Conservation (phyloP, 2,113 vertebrate species). For the Lampris incognitus region DNA sequence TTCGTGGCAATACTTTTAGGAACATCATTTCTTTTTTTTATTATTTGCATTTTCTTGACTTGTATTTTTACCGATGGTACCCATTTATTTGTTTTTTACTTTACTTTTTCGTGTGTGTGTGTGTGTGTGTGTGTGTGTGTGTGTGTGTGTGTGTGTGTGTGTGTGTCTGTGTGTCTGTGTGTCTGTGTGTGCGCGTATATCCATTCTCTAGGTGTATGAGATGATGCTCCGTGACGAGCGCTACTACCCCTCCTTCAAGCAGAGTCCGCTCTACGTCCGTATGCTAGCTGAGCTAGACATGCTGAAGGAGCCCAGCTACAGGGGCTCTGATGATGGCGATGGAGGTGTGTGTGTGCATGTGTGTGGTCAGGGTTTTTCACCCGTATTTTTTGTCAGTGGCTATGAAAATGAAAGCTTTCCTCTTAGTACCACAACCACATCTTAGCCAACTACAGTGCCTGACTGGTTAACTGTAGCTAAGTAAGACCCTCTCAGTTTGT, state of each 20-base stretch:
- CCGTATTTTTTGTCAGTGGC: neutral
- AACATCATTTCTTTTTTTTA: constrained; percentile 1
- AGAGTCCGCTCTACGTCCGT: constrained; percentile 93
- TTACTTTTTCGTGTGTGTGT: neutral
- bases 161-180: constrained; percentile 2
- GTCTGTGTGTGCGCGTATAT: constrained; percentile 10
- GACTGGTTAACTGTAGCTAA: neutral
- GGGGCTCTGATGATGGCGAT: constrained; percentile 96
- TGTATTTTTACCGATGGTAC: neutral
- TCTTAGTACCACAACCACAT: neutral
- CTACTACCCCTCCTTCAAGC: constrained; percentile 96
- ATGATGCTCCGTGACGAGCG: constrained; percentile 95
- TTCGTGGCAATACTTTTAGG: neutral
- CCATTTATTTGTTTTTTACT: neutral
- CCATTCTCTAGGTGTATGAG: constrained; percentile 90
- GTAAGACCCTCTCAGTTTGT: neutral
- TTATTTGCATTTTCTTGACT: neutral
- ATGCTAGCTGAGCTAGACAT: constrained; percentile 99
- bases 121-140: neutral
- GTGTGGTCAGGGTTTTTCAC: neutral
- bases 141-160: too few relatives aligned
- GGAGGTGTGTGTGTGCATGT: constrained; percentile 80
- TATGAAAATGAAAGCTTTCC: neutral
- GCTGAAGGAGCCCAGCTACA: constrained; percentile 98
- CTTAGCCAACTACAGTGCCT: neutral